Evolutionary conservation across 2,888 invertebrate genomes (phyloP).

Genomic region (Drosophila koepferae): DNA sequence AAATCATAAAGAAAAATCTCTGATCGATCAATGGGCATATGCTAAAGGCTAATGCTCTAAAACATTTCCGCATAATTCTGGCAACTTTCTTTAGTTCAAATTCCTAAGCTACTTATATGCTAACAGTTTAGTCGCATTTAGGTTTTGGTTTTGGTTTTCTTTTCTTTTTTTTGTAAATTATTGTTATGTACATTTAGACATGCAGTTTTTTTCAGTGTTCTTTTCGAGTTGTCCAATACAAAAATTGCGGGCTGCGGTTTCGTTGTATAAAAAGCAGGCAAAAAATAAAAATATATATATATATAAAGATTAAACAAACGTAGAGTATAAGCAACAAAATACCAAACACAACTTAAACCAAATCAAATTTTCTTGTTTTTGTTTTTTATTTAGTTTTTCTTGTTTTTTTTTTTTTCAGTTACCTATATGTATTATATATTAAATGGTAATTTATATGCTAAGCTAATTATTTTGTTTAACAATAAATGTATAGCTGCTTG

Average conservation of each 20-base stretch:
- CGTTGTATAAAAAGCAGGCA: conserved; percentile 61
- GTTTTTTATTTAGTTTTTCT: conserved; percentile 55
- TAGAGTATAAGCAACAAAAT: conserved; percentile 8
- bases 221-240: conserved; percentile 34
- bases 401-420: conserved; percentile 47
- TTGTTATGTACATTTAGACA: conserved; percentile 81
- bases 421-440: conserved; percentile 65
- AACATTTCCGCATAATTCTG: conserved; percentile 12
- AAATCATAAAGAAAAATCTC: background rate
- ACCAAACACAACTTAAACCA: conserved; percentile 69
- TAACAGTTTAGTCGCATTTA: conserved; percentile 58
- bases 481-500: conserved; percentile 75
- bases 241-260: conserved; percentile 34
- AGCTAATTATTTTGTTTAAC: conserved; percentile 76
- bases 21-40: conserved; percentile 1
- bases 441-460: conserved; percentile 75
- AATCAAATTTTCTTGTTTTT: conserved; percentile 59
- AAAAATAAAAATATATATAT: conserved; percentile 16
- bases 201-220: conserved; percentile 58
- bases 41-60: conserved; percentile 8
- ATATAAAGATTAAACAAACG: background rate
- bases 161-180: conserved; percentile 67
- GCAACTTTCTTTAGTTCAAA: conserved; percentile 14
- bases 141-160: conserved; percentile 9
- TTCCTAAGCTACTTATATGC: conserved; percentile 53